phyloP scores from a whole-genome alignment of 2,113 vertebrate genomes.

The Phalacrocorax aristotelis region DNA sequence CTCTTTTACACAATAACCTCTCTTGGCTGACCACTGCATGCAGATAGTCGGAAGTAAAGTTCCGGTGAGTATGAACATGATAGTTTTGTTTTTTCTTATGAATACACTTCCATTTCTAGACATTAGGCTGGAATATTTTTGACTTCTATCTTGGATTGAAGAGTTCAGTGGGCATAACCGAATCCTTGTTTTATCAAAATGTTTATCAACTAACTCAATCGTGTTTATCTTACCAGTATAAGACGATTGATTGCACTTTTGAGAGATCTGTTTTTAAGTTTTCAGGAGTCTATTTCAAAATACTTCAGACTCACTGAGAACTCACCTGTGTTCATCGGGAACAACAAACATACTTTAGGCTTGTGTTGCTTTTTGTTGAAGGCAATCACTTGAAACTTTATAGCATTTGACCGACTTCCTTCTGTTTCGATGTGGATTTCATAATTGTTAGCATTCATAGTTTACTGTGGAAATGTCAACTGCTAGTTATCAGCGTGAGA shows the following conservation, averaged over 20 bases:
- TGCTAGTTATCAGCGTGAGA: neutral
- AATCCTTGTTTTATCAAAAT: neutral
- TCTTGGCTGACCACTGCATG: constrained; percentile 93
- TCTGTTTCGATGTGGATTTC: neutral
- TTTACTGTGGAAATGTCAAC: neutral
- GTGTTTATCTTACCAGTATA: neutral
- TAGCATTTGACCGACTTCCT: neutral
- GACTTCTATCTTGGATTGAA: neutral
- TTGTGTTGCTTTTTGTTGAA: neutral
- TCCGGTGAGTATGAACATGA: constrained; percentile 87
- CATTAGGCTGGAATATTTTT: neutral
- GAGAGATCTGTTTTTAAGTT: neutral
- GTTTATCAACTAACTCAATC: neutral
- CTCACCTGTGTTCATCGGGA: neutral
- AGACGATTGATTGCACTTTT: neutral
- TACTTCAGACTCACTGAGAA: neutral
- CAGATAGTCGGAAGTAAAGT: constrained; percentile 99
- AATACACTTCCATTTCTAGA: neutral
- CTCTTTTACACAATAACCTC: constrained; percentile 89
- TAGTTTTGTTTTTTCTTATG: constrained; percentile 35
- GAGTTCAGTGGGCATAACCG: neutral
- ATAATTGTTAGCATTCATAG: neutral
- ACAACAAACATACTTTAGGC: neutral
- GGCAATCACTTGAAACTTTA: neutral
- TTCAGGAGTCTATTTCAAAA: neutral